Evolutionary conservation across 2,797 vertebrate genomes (phyloP).

Genomic region (Glyptemys insculpta): DNA sequence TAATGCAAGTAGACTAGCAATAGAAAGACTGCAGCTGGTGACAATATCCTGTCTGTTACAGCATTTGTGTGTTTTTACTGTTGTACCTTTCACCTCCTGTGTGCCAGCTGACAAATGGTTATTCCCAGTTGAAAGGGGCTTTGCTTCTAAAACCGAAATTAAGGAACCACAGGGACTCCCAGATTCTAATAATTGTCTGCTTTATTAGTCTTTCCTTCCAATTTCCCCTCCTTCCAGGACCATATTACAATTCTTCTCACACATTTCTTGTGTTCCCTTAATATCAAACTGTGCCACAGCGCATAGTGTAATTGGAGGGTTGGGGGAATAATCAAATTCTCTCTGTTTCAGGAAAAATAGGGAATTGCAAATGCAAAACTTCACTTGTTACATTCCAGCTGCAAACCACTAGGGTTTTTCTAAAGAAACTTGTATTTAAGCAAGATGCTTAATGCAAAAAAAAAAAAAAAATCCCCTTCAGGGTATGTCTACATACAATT

Average conservation of each 20-base stretch:
- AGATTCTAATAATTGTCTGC: not conserved
- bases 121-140: not conserved
- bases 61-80: not conserved
- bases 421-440: not conserved
- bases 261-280: slow-evolving; percentile 6
- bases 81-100: not conserved
- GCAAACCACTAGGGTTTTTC: not conserved
- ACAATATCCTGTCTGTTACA: not conserved
- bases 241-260: not conserved
- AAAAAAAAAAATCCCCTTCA: not conserved
- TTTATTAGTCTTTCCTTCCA: not conserved
- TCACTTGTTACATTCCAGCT: not conserved
- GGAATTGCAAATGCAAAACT: slow-evolving; percentile 49
- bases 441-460: not conserved
- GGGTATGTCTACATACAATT: not conserved
- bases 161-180: not conserved
- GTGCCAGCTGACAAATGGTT: not conserved
- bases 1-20: not conserved
- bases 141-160: not conserved
- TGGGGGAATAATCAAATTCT: not conserved
- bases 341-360: not conserved
- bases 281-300: slow-evolving; percentile 15
- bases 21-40: not conserved
- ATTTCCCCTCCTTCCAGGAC: not conserved
- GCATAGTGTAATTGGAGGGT: not conserved